Evolutionary conservation across 2,888 invertebrate species (phyloP), one percentile per base, ranked within the genome.

Genomic region (Clunio marinus): DNA sequence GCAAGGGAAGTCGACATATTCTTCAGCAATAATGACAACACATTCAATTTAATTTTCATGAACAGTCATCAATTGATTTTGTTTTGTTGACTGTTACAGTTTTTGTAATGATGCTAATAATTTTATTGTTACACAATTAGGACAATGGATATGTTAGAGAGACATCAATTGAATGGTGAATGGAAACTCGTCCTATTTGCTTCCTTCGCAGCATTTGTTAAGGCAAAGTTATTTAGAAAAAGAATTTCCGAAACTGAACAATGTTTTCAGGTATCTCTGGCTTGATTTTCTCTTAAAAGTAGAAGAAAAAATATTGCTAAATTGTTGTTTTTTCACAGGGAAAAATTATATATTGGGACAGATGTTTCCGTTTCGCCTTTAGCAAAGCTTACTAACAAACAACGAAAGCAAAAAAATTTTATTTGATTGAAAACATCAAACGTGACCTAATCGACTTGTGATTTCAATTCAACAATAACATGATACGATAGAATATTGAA

Each of bases 361-460:
- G 63, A 63, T 63, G 63, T 63, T 63, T 63, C 28, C 51, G 4
- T 20, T 17, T 51, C 51, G 51, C 51, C 41, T 41, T 15, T 10
- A 41, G 41, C 10, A 41, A 41, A 15, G n/a, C n/a, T n/a, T 32
- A 32, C 32, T 32, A 32, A 17, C 22, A 17, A 17, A 51, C 51
- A 51, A 8, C 51, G 10, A 32, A 7, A 51, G 17, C 17, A 20
- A 17, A n/a, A n/a, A 22, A 51, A 51, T 22, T 51, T 51, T n/a
- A n/a, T n/a, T n/a, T 51, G n/a, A 51, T 51, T 51, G 51, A 17
- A 46, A 46, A 17, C 46, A 46, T 35, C 20, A 17, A 63, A 63
- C 63, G 63, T 63, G 63, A 63, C 63, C 63, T 63, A 63, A 45
- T 63, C 63, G 63, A 63, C 62, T 62, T 62, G 46, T 63, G 63